These are phyloP conservation scores for Idaea dimidiata DNA, from an alignment of 2,888 invertebrate species.

Conservation along the genomic window DNA sequence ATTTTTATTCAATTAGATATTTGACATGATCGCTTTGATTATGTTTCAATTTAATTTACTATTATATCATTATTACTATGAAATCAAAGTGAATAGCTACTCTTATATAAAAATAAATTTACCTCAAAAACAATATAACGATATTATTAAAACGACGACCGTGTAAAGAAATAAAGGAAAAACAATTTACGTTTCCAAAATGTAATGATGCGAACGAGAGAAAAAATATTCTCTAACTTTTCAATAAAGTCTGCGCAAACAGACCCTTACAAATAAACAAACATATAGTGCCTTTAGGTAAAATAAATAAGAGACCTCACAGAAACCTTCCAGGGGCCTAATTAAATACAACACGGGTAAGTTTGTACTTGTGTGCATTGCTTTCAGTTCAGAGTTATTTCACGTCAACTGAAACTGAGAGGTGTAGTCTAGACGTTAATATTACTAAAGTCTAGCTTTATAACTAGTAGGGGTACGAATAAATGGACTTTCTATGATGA, in stretches of 20 bases:
- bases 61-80: no score
- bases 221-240: neutral
- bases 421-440: neutral
- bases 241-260: neutral
- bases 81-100: no score
- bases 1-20: no score
- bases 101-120: no score
- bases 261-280: neutral
- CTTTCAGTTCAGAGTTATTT: neutral
- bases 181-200: neutral
- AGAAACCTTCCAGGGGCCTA: conserved; percentile 41
- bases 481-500: no score
- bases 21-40: no score
- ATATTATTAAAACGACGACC: conserved; percentile 2
- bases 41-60: no score
- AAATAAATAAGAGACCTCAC: conserved; percentile 43
- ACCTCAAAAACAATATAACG: neutral
- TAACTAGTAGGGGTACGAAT: no score
- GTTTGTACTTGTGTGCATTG: neutral
- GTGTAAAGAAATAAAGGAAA: conserved; percentile 1
- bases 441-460: neutral
- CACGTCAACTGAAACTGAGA: neutral
- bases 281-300: conserved; percentile 29
- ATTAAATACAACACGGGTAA: conserved; percentile 40
- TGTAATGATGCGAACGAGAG: neutral